phyloP scores from a whole-genome alignment of 2,888 invertebrate genomes.

The Drymonia ruficornis region DNA sequence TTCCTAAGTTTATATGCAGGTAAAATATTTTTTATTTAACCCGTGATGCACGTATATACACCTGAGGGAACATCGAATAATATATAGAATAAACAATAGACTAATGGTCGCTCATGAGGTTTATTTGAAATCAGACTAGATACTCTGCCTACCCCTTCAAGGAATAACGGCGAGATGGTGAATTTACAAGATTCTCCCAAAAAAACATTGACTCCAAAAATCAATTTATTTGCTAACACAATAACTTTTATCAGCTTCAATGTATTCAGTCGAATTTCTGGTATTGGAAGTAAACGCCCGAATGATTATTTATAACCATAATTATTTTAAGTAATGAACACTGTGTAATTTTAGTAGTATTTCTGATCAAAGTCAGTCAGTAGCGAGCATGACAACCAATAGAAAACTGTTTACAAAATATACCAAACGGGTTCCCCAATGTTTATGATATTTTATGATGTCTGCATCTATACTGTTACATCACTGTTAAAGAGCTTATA shows the following conservation, averaged over 20 bases:
- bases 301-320: slow-evolving; percentile 18
- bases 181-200: too few relatives aligned
- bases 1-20: slow-evolving; percentile 23
- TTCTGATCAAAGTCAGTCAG: slow-evolving; percentile 11
- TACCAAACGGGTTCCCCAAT: slow-evolving; percentile 38
- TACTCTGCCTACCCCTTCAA: too few relatives aligned
- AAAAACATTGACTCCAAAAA: too few relatives aligned
- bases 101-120: too few relatives aligned
- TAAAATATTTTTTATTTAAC: neutral
- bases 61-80: too few relatives aligned
- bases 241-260: too few relatives aligned
- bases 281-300: slow-evolving; percentile 9
- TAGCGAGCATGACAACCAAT: slow-evolving; percentile 22
- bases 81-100: too few relatives aligned
- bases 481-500: slow-evolving; percentile 19
- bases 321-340: slow-evolving; percentile 3
- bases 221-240: too few relatives aligned
- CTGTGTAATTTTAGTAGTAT: slow-evolving; percentile 3
- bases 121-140: too few relatives aligned
- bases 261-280: too few relatives aligned
- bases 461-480: slow-evolving; percentile 34
- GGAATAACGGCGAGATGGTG: too few relatives aligned
- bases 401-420: slow-evolving; percentile 36
- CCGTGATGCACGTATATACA: neutral
- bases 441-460: slow-evolving; percentile 47